Conservation (phyloP, 2,113 vertebrate species). For the Vulpes ferrilata region DNA sequence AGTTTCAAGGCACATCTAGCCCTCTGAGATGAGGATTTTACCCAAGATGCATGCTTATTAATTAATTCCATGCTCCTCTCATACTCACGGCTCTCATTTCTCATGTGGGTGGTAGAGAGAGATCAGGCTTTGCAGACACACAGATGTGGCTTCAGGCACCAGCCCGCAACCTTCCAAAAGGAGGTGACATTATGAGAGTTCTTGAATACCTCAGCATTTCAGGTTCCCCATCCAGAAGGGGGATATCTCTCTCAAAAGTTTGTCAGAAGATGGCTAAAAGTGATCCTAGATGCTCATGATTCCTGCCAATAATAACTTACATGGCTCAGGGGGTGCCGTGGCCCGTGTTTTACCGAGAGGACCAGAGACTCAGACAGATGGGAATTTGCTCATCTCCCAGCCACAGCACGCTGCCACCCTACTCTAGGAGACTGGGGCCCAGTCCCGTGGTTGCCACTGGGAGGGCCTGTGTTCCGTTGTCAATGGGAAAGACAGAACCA, state of each 20-base stretch:
- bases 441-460: fast-evolving
- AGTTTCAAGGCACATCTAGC: neutral
- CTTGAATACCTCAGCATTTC: neutral
- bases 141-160: neutral
- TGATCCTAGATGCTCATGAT: neutral
- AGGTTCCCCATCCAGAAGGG: neutral
- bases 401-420: fast-evolving
- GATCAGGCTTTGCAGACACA: neutral
- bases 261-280: neutral
- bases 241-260: neutral
- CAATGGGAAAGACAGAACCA: neutral
- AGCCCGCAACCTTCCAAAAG: neutral
- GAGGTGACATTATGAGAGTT: neutral
- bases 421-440: neutral
- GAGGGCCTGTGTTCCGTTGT: neutral
- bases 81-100: neutral
- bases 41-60: neutral
- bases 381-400: neutral
- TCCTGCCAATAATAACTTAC: neutral
- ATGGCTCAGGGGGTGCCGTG: neutral
- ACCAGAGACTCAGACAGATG: neutral
- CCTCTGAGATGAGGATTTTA: neutral
- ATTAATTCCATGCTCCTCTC: neutral
- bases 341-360: neutral
- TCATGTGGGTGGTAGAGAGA: neutral